These are phyloP conservation scores for Ectropis grisescens DNA, from an alignment of 1,140 invertebrate genomes.

Conservation along the genomic window DNA sequence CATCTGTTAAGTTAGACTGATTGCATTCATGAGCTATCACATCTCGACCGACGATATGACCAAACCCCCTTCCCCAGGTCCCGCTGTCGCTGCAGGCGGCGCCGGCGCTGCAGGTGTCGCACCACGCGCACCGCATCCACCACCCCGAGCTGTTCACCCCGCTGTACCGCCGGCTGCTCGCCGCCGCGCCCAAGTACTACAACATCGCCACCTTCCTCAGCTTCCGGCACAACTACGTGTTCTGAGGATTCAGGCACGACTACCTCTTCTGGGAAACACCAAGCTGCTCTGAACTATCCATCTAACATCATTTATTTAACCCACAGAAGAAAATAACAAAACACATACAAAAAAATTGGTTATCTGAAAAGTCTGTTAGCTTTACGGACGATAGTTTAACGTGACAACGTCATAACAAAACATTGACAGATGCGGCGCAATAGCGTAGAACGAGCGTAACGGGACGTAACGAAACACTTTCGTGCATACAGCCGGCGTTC, in stretches of 20 bases:
- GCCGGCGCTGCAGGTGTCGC: conserved; percentile 21
- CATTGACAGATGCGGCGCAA: too few species aligned
- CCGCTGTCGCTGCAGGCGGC: conserved; percentile 9
- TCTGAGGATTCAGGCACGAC: too few species aligned
- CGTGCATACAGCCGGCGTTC: too few species aligned
- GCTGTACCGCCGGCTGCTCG: conserved; percentile 21
- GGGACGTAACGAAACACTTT: too few species aligned
- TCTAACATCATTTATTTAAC: conserved; percentile 1
- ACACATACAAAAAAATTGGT: too few species aligned
- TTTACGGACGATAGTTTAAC: too few species aligned
- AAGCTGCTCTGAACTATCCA: too few species aligned
- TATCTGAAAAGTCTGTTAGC: not conserved
- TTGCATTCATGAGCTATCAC: too few species aligned
- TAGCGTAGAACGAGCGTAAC: too few species aligned
- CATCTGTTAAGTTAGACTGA: not conserved
- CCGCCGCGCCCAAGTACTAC: conserved; percentile 34
- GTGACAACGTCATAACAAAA: too few species aligned
- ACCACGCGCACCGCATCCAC: conserved; percentile 33
- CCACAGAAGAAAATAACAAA: not conserved
- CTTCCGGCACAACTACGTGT: conserved; percentile 35
- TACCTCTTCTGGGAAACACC: too few species aligned
- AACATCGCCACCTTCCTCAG: conserved; percentile 32
- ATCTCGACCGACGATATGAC: too few species aligned
- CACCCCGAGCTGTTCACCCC: conserved; percentile 29
- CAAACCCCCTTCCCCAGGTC: conserved; percentile 18